Conservation (phyloP, 2,888 invertebrate genomes). For the Rhyacophila evoluta region DNA sequence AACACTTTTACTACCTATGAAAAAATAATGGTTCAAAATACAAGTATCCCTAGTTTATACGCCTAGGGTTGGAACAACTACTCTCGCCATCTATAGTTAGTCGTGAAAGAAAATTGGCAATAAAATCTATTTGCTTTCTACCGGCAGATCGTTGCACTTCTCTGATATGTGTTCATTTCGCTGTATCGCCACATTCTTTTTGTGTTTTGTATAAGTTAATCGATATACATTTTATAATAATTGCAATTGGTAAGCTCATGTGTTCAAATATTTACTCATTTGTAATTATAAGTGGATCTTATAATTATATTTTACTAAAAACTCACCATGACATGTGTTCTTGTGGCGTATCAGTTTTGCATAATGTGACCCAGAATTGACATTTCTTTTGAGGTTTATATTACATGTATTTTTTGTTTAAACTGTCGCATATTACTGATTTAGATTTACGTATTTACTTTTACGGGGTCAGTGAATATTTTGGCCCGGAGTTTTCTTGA, state of each 20-base stretch:
- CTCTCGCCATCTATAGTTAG: background rate
- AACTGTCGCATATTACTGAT: background rate
- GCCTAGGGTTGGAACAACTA: background rate
- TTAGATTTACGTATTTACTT: background rate
- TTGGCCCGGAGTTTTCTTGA: background rate
- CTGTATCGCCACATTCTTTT: conserved; percentile 68
- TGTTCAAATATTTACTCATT: conserved; percentile 64
- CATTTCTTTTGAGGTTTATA: conserved; percentile 39
- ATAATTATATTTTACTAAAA: conserved; percentile 66
- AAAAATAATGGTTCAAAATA: too few species aligned
- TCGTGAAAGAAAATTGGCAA: conserved; percentile 13
- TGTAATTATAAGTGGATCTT: conserved; percentile 64
- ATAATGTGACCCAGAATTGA: conserved; percentile 54
- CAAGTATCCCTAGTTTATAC: background rate
- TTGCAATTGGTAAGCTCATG: conserved; percentile 66
- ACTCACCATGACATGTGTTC: conserved; percentile 58
- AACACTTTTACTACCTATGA: too few species aligned
- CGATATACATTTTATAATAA: conserved; percentile 65
- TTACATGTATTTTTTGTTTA: background rate
- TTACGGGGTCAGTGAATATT: background rate
- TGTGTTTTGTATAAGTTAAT: conserved; percentile 68
- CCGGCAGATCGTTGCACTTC: conserved; percentile 59
- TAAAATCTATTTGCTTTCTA: conserved; percentile 35
- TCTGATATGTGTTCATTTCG: conserved; percentile 71
- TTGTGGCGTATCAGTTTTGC: conserved; percentile 53